A percentile compares a stretch with the other conserved stretches of the same genome.
Evolutionary conservation across 2,888 invertebrate genomes (phyloP).

Genomic region (Acleris emargana): DNA sequence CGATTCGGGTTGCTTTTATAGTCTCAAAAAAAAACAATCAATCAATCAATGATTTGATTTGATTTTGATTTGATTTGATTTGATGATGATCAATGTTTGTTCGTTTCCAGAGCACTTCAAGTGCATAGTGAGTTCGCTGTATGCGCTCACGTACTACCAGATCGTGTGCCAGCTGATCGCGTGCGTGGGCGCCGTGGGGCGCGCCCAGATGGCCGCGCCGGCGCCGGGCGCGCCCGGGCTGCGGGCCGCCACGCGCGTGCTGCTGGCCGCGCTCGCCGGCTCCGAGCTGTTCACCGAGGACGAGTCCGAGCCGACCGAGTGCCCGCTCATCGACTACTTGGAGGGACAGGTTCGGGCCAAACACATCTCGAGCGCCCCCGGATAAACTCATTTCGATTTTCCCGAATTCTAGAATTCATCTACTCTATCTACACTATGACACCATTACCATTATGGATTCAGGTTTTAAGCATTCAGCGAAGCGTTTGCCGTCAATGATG

Average conservation of each 20-base stretch:
- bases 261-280: constrained; percentile 63
- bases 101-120: constrained; percentile 90
- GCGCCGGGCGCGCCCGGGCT: constrained; percentile 41
- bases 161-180: constrained; percentile 91
- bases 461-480: background rate
- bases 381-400: background rate
- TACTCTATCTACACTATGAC: background rate
- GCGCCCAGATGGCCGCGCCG: constrained; percentile 72
- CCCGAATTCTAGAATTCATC: background rate
- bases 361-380: too few species aligned
- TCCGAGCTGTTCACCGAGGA: constrained; percentile 86
- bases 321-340: constrained; percentile 57
- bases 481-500: too few species aligned
- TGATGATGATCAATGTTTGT: background rate
- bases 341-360: constrained; percentile 59
- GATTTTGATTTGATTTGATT: too few species aligned
- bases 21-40: too few species aligned
- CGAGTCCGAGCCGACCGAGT: constrained; percentile 54
- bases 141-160: constrained; percentile 95
- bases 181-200: constrained; percentile 85
- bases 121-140: constrained; percentile 93
- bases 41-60: too few species aligned
- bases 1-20: too few species aligned
- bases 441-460: background rate
- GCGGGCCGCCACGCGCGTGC: constrained; percentile 54